Evolutionary conservation across 2,888 invertebrate species (phyloP), one percentile per base, ranked within the genome.

Genomic region (Drosophila barbarae): DNA sequence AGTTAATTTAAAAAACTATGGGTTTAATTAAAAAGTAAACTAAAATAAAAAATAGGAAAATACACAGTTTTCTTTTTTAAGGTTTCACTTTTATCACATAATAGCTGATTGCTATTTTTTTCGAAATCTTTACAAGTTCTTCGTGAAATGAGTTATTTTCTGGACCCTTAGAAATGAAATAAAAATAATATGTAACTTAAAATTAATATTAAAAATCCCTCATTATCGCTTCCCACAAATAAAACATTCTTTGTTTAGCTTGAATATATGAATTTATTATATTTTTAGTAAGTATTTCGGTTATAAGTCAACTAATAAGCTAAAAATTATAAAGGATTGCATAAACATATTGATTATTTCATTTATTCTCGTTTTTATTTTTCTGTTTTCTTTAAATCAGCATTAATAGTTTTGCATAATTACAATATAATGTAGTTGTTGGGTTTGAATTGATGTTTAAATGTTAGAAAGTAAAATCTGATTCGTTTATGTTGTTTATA

Each of bases 401-500:
- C 47, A 65, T 49, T 39, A 42, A 49, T 50, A 59, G 59, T 47
- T 28, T 26, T 18, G 47, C 47, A 41, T 42, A 32, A 61, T 63
- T 72, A 71, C 70, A 80, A 46, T 46, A 30, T 18, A 18, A 30
- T 46, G 46, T 28, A 32, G 28, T 54, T 30, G 34, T 42, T 32
- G 18, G 38, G 49, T 28, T 35, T 36, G 51, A 26, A 18, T 58
- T 54, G 57, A 50, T 51, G 64, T 65, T 26, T 51, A 52, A 52
- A 42, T 51, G 57, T 54, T n/a, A 12, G 49, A 18, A 50, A 49
- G 18, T 46, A 30, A 46, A 42, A 28, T 66, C 38, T 38, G 67
- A 68, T 64, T 69, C 51, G 69, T 61, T 67, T 47, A 41, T 56
- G 46, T 65, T 74, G 77, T 75, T 75, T 77, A 71, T 73, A 75